Evolutionary conservation across 2,888 invertebrate species (phyloP), one percentile per base, ranked within the genome.

Genomic region (Brenthis ino): DNA sequence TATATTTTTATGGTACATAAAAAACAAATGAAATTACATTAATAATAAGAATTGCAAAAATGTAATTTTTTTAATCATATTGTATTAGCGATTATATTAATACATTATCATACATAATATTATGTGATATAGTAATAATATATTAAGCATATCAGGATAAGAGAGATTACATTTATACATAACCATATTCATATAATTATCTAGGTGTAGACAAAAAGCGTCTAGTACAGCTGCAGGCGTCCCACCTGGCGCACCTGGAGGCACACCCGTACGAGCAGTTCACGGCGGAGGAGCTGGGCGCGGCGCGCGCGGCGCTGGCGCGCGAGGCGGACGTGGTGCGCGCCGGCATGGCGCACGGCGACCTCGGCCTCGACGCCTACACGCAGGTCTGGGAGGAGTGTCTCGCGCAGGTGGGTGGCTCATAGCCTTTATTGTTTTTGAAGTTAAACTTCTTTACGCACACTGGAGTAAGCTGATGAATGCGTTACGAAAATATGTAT

Each of bases 351-450:
- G 96, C 96, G 0, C 99, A 99, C 82, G 99, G 99, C 0, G 99
- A 99, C 51, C 93, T 99, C 57, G 96, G 98, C 1, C 89, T 97
- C 58, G 99, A 99, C 76, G 96, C 97, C 0, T 99, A 98, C 84
- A 96, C 96, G 12, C 98, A 98, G 91, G 98, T 99, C 55, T 99
- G 99, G 99, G 98, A 98, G 83, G 99, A 99, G 89, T 99, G 99
- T 87, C 94, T 98, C 63, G 95, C 97, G 0, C 98, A 98, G 94
- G 97, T 97, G 24, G 20, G 28, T 33, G 8, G 6, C 14, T 11
- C 4, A 2, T 50, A 5, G 1, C 51, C n/a, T 13, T 51, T n/a
- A 50, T 6, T 13, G 4, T 2, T 51, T n/a, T 50, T n/a, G 13
- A n/a, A 50, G 13, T 50, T 4, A 50, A n/a, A n/a, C n/a, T 50